These are phyloP conservation scores for Cyanoliseus patagonus DNA, from an alignment of 2,113 vertebrate species.

Conservation along the genomic window DNA sequence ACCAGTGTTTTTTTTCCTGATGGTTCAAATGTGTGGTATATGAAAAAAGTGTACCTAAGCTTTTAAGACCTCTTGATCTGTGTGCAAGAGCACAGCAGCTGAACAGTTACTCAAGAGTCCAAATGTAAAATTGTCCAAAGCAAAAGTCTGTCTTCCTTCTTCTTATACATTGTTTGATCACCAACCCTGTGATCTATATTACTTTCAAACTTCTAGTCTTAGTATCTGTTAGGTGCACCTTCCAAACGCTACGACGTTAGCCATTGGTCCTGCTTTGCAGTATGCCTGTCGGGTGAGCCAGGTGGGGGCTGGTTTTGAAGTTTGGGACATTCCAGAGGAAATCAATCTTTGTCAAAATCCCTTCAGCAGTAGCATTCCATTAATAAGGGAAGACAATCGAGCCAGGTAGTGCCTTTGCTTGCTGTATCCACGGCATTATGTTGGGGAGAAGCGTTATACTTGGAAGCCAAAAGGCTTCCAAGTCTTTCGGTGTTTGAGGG, in stretches of 20 bases:
- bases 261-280: background rate
- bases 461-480: background rate
- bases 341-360: background rate
- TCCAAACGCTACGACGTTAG: background rate
- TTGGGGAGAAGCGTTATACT: background rate
- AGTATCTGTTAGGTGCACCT: background rate
- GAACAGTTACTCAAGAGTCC: background rate
- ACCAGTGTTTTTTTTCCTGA: background rate
- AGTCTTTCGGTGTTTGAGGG: background rate
- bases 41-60: background rate
- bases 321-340: background rate
- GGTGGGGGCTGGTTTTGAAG: background rate
- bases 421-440: background rate
- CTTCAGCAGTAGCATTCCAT: background rate
- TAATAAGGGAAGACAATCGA: background rate
- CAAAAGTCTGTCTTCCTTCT: background rate
- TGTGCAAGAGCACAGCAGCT: background rate
- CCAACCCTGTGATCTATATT: background rate
- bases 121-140: background rate
- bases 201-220: background rate
- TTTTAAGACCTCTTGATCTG: background rate
- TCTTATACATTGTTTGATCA: background rate
- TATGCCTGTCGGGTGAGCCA: background rate
- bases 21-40: background rate
- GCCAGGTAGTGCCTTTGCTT: background rate